Evolutionary conservation across 2,888 invertebrate species (phyloP).

Genomic region (Zaprionus bogoriensis): DNA sequence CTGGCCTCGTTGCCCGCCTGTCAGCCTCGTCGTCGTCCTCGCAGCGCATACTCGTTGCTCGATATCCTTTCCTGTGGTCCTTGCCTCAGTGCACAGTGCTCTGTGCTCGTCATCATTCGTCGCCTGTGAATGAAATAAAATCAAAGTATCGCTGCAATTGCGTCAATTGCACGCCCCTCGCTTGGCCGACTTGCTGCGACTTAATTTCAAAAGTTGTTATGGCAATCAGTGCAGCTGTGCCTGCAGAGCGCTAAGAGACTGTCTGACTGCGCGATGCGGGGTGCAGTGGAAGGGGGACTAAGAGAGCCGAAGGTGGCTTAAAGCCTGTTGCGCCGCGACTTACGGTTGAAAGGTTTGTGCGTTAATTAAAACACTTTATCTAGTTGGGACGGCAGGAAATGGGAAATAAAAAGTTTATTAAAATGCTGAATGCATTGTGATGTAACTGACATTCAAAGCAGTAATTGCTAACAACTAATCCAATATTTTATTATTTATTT

Average conservation of each 20-base stretch:
- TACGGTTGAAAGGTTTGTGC: constrained; percentile 3
- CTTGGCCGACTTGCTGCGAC: constrained; percentile 51
- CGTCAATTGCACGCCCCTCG: constrained; percentile 54
- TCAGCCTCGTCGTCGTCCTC: neutral
- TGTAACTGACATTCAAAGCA: too few relatives aligned
- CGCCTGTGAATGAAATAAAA: constrained; percentile 72
- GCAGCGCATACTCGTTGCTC: neutral
- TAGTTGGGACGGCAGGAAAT: neutral
- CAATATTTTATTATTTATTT: too few relatives aligned
- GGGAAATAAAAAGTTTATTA: neutral
- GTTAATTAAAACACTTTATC: constrained; percentile 30
- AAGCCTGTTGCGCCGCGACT: constrained; percentile 45
- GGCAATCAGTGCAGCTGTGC: constrained; percentile 68
- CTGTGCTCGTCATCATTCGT: constrained; percentile 39
- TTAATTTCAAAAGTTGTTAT: constrained; percentile 76
- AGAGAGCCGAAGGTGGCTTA: neutral
- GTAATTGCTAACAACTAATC: too few relatives aligned
- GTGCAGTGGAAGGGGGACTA: neutral
- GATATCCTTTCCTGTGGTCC: constrained; percentile 17
- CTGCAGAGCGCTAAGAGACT: neutral
- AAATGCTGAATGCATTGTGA: too few relatives aligned
- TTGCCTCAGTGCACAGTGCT: neutral
- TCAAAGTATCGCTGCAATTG: constrained; percentile 77
- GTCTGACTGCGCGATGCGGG: too few relatives aligned
- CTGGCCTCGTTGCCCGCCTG: constrained; percentile 15